Conservation (phyloP, 2,113 vertebrate genomes). For the Colossoma macropomum region DNA sequence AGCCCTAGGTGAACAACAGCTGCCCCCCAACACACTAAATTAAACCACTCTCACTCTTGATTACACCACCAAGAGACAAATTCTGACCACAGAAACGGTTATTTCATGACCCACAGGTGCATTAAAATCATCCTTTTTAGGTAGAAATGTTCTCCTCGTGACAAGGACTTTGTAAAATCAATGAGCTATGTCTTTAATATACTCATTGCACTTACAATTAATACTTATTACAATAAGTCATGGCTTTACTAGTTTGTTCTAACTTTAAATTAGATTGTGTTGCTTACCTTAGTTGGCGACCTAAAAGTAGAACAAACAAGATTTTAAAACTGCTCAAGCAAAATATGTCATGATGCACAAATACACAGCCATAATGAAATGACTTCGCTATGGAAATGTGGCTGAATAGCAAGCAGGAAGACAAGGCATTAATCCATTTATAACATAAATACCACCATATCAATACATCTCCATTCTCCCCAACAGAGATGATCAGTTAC, state of each 20-base stretch:
- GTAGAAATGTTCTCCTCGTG: too few species aligned
- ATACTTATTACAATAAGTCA: too few species aligned
- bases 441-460: not conserved
- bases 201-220: too few species aligned
- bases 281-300: slow-evolving; percentile 80
- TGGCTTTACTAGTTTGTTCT: not conserved
- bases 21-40: too few species aligned
- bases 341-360: not conserved
- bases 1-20: too few species aligned
- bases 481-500: not conserved
- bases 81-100: too few species aligned
- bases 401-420: slow-evolving; percentile 24
- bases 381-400: not conserved
- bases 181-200: too few species aligned
- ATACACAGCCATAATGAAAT: not conserved
- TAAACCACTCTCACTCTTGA: too few species aligned
- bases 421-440: slow-evolving; percentile 1
- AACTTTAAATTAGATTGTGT: not conserved
- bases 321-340: slow-evolving; percentile 11
- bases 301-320: slow-evolving; percentile 69
- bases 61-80: too few species aligned
- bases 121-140: too few species aligned
- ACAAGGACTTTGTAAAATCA: too few species aligned
- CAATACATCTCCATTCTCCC: not conserved
- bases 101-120: too few species aligned